Conservation (phyloP, 1,140 invertebrate genomes). For the Lerema accius region DNA sequence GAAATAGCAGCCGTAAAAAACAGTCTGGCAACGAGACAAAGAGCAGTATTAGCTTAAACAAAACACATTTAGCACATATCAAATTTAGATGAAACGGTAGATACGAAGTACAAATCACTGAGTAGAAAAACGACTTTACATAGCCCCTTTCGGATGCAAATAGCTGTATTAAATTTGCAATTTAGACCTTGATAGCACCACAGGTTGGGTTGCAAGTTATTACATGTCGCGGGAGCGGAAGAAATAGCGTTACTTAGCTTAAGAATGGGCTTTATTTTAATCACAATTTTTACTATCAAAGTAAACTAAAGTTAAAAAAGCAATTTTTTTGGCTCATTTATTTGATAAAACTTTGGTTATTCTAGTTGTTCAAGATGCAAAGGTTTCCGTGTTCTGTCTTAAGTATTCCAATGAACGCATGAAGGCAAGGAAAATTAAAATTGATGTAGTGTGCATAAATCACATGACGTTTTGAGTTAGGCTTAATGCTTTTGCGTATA, state of each 20-base stretch:
- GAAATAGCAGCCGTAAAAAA: conserved; percentile 39
- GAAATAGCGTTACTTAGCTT: neutral
- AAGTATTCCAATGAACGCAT: too few species aligned
- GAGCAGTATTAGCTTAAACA: conserved; percentile 37
- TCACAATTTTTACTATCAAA: too few species aligned
- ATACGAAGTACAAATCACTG: conserved; percentile 75
- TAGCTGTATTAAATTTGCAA: conserved; percentile 79
- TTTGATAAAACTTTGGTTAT: too few species aligned
- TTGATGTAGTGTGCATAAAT: too few species aligned
- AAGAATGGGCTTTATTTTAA: too few species aligned
- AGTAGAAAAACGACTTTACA: conserved; percentile 63
- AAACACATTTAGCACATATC: conserved; percentile 54
- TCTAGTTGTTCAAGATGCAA: too few species aligned
- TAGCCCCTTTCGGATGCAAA: conserved; percentile 76
- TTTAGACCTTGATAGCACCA: conserved; percentile 69
- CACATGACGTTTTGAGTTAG: too few species aligned
- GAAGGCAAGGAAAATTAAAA: too few species aligned
- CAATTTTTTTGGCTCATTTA: too few species aligned
- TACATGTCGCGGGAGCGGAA: conserved; percentile 22
- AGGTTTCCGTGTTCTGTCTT: too few species aligned
- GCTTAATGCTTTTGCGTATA: too few species aligned
- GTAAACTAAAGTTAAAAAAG: too few species aligned
- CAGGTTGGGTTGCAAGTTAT: conserved; percentile 36
- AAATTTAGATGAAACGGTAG: conserved; percentile 72
- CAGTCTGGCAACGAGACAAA: conserved; percentile 38